Conservation (phyloP, 2,888 invertebrate species). For the Synergus itoensis region DNA sequence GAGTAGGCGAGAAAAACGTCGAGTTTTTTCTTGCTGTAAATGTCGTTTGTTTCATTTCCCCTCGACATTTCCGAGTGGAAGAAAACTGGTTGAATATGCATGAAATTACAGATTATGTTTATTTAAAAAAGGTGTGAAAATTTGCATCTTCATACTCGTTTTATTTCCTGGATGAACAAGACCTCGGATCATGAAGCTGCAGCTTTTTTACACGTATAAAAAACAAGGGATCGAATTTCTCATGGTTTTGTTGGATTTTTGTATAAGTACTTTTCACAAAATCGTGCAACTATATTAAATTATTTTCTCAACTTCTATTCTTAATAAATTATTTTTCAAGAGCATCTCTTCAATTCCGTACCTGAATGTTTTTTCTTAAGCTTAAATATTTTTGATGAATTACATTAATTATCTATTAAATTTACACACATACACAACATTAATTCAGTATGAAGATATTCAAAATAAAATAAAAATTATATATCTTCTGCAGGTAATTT, state of each 20-base stretch:
- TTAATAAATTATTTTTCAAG: neutral
- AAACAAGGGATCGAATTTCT: no score
- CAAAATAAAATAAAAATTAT: neutral
- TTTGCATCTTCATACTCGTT: neutral
- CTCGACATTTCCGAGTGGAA: neutral
- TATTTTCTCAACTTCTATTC: neutral
- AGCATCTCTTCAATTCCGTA: no score
- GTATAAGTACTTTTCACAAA: constrained; percentile 9
- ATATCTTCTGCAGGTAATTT: neutral
- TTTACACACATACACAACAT: neutral
- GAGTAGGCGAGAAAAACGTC: neutral
- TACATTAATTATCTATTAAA: neutral
- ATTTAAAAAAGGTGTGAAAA: constrained; percentile 8
- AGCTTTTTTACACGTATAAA: neutral
- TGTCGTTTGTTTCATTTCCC: neutral
- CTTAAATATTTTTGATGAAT: neutral
- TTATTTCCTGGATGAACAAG: neutral
- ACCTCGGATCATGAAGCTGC: neutral
- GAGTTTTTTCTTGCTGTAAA: neutral
- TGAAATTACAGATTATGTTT: constrained; percentile 9
- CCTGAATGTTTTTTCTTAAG: neutral
- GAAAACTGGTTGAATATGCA: neutral
- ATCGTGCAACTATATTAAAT: constrained; percentile 9
- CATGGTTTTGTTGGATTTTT: neutral
- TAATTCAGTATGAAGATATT: neutral